Conservation (phyloP, 2,113 vertebrate species). For the Lonchura striata region DNA sequence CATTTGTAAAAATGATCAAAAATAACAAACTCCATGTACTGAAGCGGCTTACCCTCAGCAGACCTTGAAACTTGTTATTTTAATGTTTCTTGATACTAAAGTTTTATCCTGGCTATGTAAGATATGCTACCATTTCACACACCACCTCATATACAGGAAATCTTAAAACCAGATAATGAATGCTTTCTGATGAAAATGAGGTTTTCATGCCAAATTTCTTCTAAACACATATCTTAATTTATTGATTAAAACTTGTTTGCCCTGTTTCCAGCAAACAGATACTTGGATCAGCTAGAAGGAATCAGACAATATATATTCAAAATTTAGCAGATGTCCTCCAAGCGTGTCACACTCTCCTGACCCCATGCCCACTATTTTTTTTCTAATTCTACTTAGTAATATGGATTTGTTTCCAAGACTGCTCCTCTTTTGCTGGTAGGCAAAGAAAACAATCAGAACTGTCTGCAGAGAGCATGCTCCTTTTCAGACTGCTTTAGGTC, state of each 20-base stretch:
- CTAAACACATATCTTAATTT: neutral
- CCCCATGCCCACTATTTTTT: neutral
- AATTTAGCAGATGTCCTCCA: slow-evolving; percentile 1
- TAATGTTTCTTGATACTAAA: neutral
- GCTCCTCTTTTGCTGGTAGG: neutral
- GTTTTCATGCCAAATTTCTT: neutral
- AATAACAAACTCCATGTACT: neutral
- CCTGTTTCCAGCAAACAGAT: neutral
- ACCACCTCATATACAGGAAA: neutral
- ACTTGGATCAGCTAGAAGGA: neutral
- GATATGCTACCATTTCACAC: neutral
- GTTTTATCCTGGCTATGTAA: neutral
- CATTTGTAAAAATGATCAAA: neutral
- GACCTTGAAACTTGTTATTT: neutral
- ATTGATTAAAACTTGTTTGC: slow-evolving; percentile 29
- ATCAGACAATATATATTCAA: neutral
- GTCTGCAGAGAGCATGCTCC: neutral
- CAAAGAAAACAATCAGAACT: neutral
- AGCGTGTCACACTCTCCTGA: neutral
- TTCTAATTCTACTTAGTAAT: neutral
- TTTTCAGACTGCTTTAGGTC: neutral
- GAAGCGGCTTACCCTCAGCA: neutral
- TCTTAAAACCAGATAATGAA: neutral
- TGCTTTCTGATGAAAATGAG: neutral
- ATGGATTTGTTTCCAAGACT: neutral